Conservation (phyloP, 2,113 vertebrate genomes). For the Phrynosoma blainvillii region DNA sequence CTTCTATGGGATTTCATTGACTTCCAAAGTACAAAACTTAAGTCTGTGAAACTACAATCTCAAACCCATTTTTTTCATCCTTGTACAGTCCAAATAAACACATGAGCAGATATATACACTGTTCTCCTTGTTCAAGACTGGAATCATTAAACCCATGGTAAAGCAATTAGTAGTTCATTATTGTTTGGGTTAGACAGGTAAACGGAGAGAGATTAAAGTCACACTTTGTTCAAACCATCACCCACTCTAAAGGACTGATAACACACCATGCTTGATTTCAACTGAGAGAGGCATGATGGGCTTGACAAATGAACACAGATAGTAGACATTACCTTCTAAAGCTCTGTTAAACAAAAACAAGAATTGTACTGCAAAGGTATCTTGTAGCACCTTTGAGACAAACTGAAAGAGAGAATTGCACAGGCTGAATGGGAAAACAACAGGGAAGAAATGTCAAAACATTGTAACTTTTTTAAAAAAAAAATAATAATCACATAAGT, state of each 20-base stretch:
- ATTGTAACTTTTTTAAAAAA: too few relatives aligned
- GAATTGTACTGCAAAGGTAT: background rate
- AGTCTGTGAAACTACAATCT: background rate
- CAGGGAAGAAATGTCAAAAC: too few relatives aligned
- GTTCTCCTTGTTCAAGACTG: slow-evolving; percentile 41
- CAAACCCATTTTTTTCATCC: background rate
- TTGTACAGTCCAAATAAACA: slow-evolving; percentile 15
- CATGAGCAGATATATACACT: slow-evolving; percentile 1
- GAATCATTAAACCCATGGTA: slow-evolving; percentile 56
- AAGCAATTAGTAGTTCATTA: slow-evolving; percentile 50
- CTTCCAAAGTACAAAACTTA: background rate
- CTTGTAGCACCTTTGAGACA: too few relatives aligned
- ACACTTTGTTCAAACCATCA: slow-evolving; percentile 12
- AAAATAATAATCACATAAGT: too few relatives aligned
- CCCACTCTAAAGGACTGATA: background rate
- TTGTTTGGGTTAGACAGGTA: slow-evolving; percentile 50
- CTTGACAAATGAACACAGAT: background rate
- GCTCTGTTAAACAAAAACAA: background rate
- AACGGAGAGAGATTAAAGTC: slow-evolving; percentile 48
- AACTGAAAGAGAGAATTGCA: background rate
- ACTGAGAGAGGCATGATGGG: background rate
- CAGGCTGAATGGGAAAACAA: background rate
- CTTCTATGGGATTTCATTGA: background rate
- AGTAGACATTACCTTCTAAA: background rate
- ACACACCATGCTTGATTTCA: slow-evolving; percentile 17